Evolutionary conservation across 2,888 invertebrate species (phyloP).

Genomic region (Gastracanthus pulcherrimus): DNA sequence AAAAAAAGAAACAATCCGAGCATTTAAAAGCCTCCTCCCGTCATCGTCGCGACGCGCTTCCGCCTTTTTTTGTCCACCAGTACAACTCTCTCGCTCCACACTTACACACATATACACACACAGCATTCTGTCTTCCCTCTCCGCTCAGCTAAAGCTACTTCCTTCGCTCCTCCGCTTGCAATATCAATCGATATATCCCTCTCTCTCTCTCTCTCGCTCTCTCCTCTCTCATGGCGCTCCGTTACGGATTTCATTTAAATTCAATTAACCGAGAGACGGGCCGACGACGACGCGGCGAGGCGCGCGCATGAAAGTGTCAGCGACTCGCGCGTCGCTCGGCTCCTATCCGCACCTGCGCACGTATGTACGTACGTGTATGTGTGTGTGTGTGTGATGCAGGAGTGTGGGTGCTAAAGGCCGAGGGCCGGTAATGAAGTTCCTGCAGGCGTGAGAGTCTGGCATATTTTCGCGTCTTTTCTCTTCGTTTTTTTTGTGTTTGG

Average conservation of each 20-base stretch:
- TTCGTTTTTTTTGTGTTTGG: neutral
- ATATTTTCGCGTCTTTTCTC: neutral
- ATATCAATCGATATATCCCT: neutral
- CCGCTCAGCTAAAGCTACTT: neutral
- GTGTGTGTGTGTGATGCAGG: neutral
- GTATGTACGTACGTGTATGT: neutral
- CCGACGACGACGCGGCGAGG: neutral
- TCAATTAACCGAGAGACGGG: conserved; percentile 63
- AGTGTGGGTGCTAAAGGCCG: neutral
- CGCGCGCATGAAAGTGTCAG: neutral
- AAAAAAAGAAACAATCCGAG: neutral
- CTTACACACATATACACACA: neutral
- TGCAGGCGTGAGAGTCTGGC: neutral
- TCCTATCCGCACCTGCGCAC: neutral
- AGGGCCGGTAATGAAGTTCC: conserved; percentile 37
- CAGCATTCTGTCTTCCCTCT: neutral
- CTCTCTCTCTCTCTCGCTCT: neutral
- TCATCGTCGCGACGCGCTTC: neutral
- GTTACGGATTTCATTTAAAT: conserved; percentile 68
- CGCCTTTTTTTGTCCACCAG: neutral
- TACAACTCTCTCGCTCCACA: neutral
- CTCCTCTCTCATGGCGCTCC: no score
- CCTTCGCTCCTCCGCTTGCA: neutral
- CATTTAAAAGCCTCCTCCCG: neutral
- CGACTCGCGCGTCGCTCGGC: neutral